These are phyloP conservation scores for Tethya wilhelma DNA, from an alignment of 37 sponge, comb jelly and placozoan genomes.

Conservation along the genomic window DNA sequence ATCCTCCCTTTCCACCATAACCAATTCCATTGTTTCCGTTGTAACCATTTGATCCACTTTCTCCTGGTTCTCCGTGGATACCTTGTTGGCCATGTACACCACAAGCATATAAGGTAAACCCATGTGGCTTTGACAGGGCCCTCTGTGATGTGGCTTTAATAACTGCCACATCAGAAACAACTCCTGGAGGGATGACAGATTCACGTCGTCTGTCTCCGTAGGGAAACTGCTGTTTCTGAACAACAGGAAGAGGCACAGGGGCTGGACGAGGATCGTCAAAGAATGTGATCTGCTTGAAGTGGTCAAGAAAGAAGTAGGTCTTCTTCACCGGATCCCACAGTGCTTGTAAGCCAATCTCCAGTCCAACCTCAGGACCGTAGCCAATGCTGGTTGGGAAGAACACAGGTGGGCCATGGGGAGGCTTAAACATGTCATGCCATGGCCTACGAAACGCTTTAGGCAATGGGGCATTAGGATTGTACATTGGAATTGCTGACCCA, in stretches of 20 bases:
- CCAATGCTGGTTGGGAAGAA: slow-evolving; percentile 79
- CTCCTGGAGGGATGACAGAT: slow-evolving; percentile 17
- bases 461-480: slow-evolving; percentile 59
- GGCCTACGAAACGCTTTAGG: slow-evolving; percentile 57
- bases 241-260: slow-evolving; percentile 33
- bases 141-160: slow-evolving; percentile 46
- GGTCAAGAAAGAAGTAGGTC: slow-evolving; percentile 80
- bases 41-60: slow-evolving; percentile 25
- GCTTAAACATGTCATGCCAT: slow-evolving; percentile 80
- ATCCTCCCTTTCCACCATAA: slow-evolving; percentile 56
- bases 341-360: slow-evolving; percentile 66
- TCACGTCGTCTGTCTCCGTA: slow-evolving; percentile 66
- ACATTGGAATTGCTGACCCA: slow-evolving; percentile 51
- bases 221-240: slow-evolving; percentile 23
- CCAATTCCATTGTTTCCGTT: slow-evolving; percentile 13
- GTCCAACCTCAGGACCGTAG: slow-evolving; percentile 82
- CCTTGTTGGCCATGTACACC: slow-evolving; percentile 57
- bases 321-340: slow-evolving; percentile 79
- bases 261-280: slow-evolving; percentile 81
- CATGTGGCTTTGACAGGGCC: slow-evolving; percentile 67
- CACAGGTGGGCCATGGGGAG: slow-evolving; percentile 79
- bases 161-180: slow-evolving; percentile 29
- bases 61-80: slow-evolving; percentile 38
- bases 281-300: slow-evolving; percentile 65
- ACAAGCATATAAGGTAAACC: slow-evolving; percentile 56